Base-by-base conservation (phyloP, 2,113 vertebrate species). In the Istiophorus platypterus region DNA sequence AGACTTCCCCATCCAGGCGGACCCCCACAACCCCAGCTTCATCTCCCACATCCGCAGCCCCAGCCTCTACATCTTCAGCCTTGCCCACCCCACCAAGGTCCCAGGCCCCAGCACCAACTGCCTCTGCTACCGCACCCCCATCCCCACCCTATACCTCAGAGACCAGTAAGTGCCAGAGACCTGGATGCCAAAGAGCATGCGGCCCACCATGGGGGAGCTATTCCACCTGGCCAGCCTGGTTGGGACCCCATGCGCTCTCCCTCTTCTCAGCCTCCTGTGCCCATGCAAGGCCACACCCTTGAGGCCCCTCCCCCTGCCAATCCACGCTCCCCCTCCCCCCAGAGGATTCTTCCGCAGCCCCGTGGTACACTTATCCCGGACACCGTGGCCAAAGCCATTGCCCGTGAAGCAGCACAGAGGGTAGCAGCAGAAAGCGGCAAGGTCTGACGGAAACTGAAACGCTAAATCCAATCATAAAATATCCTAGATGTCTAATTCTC, bases 271-370 rank as follows among this genome's bases (percentile, higher is more conserved):
- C 91, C 89, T 59, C 86, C 90, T 10, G 69, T 78, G 72, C 81
- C 91, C 75, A 47, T 73, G 24, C 96, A 96, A 0, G 95, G 96
- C 22, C 96, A 96, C 92, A 95, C 85, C 15, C 94, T 99, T 11
- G 96, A 97, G 89, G 96, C 96, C 0, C 96, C 97, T 0, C 88
- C 77, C 15, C 89, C 91, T 49, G 94, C 94, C 1, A 94, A 96
- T 22, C 94, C 93, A 56, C 95, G 97, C 56, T 99, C 97, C 0
- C 97, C 97, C 0, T 99, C 97, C 0, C 98, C 98, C 1, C 98
- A 98, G 90, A 95, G 98, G 59, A 97, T 99, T 74, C 97, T 99
- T 5, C 98, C 98, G 0, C 98, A 99, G 83, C 98, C 98, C 0
- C 93, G 97, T 84, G 97, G 98, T 9, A 85, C 96, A 0, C 97